Conservation (phyloP, 1,140 invertebrate genomes). For the Varroa destructor region DNA sequence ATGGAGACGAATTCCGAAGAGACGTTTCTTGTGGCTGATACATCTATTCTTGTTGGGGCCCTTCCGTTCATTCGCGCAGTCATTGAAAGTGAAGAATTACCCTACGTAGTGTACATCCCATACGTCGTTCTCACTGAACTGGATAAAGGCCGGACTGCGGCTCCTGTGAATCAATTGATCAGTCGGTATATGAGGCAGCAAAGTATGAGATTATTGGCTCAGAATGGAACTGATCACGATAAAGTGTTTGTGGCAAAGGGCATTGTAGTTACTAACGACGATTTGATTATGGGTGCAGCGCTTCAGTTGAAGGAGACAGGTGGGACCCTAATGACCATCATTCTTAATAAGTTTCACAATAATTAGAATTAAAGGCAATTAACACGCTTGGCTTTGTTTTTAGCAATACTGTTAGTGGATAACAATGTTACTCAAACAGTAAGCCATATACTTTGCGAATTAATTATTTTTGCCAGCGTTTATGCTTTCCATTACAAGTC, state of each 20-base stretch:
- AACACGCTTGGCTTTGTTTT: too few relatives aligned
- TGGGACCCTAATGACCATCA: background rate
- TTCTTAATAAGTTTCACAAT: too few relatives aligned
- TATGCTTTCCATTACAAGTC: too few relatives aligned
- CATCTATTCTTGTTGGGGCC: background rate
- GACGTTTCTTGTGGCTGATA: conserved; percentile 8
- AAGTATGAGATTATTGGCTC: background rate
- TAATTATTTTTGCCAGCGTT: too few relatives aligned
- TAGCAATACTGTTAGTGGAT: too few relatives aligned
- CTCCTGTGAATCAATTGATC: conserved; percentile 1
- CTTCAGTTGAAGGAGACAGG: conserved; percentile 8
- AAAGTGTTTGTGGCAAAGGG: background rate
- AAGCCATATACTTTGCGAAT: too few relatives aligned
- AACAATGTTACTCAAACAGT: too few relatives aligned
- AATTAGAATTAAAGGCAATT: too few relatives aligned
- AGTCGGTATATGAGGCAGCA: conserved; percentile 7
- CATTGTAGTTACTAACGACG: background rate
- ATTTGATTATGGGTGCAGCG: conserved; percentile 20
- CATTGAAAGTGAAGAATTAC: background rate
- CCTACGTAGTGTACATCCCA: conserved; percentile 3
- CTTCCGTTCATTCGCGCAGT: conserved; percentile 7
- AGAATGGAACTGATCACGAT: background rate
- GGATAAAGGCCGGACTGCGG: conserved; percentile 2
- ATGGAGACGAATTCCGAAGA: background rate
- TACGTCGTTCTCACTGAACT: conserved; percentile 17